Percentiles rank a stretch among this genome's conserved stretches.
Evolutionary conservation across 92 coral and sea anemone species (phyloP).

Genomic region (Phenganax marumi): DNA sequence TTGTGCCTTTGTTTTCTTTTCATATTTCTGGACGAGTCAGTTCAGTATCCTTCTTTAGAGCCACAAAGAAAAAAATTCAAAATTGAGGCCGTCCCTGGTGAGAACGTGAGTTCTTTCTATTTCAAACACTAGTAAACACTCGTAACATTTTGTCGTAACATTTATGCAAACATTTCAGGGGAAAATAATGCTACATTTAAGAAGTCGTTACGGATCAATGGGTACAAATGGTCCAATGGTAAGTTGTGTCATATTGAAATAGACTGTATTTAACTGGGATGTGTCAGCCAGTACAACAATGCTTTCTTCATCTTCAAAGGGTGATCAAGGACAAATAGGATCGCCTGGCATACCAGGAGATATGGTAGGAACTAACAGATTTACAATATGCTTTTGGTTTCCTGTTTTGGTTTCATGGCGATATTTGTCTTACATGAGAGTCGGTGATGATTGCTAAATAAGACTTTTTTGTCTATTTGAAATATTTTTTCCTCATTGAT

Average conservation of each 20-base stretch:
- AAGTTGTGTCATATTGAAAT: neutral
- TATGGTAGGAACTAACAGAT: neutral
- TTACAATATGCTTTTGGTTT: too few relatives aligned
- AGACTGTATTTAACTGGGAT: too few relatives aligned
- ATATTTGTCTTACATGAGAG: too few relatives aligned
- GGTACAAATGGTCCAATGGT: constrained; percentile 56
- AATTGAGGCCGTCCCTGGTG: constrained; percentile 28
- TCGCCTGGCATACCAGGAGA: constrained; percentile 13
- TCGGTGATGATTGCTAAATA: too few relatives aligned
- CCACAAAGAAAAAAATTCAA: constrained; percentile 8
- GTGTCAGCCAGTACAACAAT: too few relatives aligned
- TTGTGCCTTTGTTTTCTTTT: neutral
- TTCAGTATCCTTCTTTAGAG: neutral
- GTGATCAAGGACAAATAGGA: constrained; percentile 34
- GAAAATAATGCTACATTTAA: constrained; percentile 52
- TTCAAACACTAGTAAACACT: neutral
- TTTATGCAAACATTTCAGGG: constrained; percentile 34
- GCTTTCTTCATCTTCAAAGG: neutral
- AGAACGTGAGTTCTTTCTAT: constrained; percentile 27
- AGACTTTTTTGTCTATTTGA: too few relatives aligned
- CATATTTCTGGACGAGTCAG: neutral
- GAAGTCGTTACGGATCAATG: constrained; percentile 48
- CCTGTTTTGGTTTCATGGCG: too few relatives aligned
- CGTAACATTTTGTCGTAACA: neutral
- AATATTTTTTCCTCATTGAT: too few relatives aligned